Conservation (phyloP, 92 coral and sea anemone genomes). For the Metridium senile region DNA sequence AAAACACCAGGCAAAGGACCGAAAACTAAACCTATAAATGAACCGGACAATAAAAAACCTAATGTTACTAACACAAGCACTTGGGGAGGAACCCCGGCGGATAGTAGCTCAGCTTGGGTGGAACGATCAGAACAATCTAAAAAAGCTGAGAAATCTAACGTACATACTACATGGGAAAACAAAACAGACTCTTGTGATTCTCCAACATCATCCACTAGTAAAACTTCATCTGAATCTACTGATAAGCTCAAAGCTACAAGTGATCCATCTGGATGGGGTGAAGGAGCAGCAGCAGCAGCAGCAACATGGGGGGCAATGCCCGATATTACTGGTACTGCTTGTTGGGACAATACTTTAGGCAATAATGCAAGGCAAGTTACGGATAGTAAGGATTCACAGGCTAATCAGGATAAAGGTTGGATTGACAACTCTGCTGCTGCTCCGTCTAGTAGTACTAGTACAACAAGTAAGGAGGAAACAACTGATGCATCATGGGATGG, state of each 20-base stretch:
- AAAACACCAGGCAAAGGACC: constrained; percentile 96
- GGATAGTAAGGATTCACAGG: constrained; percentile 48
- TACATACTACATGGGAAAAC: constrained; percentile 9
- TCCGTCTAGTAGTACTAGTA: constrained; percentile 40
- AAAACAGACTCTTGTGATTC: constrained; percentile 31
- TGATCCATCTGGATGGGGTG: constrained; percentile 92
- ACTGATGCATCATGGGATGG: constrained; percentile 84
- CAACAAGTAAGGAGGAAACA: constrained; percentile 65
- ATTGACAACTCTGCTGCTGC: constrained; percentile 65
- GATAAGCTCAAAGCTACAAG: constrained; percentile 26
- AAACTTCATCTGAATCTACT: constrained; percentile 32
- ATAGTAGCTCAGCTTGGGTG: constrained; percentile 79
- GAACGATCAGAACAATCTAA: constrained; percentile 46
- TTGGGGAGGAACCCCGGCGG: constrained; percentile 95
- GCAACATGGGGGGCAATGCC: constrained; percentile 53
- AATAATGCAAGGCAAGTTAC: constrained; percentile 39
- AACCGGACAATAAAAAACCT: constrained; percentile 16
- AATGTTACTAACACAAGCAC: constrained; percentile 47
- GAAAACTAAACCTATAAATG: constrained; percentile 47
- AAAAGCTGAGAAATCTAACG: constrained; percentile 16
- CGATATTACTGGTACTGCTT: constrained; percentile 79
- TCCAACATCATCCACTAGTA: constrained; percentile 24
- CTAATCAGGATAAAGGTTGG: constrained; percentile 78
- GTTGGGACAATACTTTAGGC: constrained; percentile 81
- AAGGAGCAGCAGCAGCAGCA: no score